Percentiles rank a stretch among this genome's conserved stretches.
Conservation (phyloP, 92 coral and sea anemone species). For the Zoanthus sociatus region DNA sequence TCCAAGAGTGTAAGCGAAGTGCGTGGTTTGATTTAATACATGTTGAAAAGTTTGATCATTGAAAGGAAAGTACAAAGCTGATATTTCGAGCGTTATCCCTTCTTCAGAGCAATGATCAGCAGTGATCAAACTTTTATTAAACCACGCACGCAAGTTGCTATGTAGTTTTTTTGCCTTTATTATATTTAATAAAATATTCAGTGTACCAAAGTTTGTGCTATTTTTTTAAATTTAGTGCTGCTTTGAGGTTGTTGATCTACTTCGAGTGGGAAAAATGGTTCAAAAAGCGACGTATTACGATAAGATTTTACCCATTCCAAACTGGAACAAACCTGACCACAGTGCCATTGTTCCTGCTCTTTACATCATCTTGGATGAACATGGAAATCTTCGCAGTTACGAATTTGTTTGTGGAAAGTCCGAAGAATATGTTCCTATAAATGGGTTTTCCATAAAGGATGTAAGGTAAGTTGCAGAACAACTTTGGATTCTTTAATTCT, state of each 20-base stretch:
- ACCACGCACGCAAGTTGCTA: too few relatives aligned
- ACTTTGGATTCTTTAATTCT: too few relatives aligned
- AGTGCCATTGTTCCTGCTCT: constrained; percentile 84
- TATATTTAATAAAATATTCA: too few relatives aligned
- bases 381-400: constrained; percentile 67
- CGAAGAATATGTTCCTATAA: constrained; percentile 77
- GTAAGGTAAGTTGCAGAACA: constrained; percentile 71
- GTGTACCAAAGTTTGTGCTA: background rate
- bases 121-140: too few relatives aligned
- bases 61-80: too few relatives aligned
- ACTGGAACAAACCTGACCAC: constrained; percentile 78
- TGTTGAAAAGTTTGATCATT: too few relatives aligned
- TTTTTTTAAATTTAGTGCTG: constrained; percentile 68
- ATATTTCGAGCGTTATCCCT: too few relatives aligned
- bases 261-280: constrained; percentile 76
- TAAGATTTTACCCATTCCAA: constrained; percentile 73
- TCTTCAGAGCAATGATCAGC: too few relatives aligned
- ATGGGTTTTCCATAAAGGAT: constrained; percentile 64
- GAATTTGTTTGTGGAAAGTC: constrained; percentile 85
- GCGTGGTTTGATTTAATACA: too few relatives aligned
- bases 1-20: too few relatives aligned
- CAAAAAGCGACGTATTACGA: constrained; percentile 83
- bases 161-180: too few relatives aligned
- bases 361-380: constrained; percentile 80
- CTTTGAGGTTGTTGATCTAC: constrained; percentile 85